Conservation (phyloP, 53 echinoderm and acorn worm genomes). For the Mesocentrotus franciscanus region DNA sequence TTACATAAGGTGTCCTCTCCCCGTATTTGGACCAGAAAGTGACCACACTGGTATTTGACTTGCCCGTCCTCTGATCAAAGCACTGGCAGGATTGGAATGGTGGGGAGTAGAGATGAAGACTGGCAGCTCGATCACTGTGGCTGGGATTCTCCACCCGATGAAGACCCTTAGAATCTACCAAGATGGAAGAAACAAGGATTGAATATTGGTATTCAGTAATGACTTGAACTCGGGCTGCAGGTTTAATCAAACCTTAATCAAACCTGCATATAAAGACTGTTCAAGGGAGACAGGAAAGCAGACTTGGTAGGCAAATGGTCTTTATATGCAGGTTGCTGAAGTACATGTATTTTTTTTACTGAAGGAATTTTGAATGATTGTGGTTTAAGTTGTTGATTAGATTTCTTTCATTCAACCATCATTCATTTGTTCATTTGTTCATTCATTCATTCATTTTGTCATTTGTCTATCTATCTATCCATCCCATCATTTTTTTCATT, state of each 20-base stretch:
- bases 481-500: too few relatives aligned
- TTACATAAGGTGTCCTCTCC: constrained; percentile 91
- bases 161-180: constrained; percentile 83
- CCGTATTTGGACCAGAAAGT: constrained; percentile 97
- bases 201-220: neutral
- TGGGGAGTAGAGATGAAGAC: constrained; percentile 96
- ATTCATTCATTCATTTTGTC: neutral
- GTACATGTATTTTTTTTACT: too few relatives aligned
- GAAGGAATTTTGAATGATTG: too few relatives aligned
- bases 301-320: too few relatives aligned
- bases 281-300: too few relatives aligned
- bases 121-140: constrained; percentile 87
- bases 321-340: too few relatives aligned
- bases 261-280: too few relatives aligned
- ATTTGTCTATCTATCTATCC: too few relatives aligned
- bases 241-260: too few relatives aligned
- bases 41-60: constrained; percentile 66
- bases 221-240: neutral
- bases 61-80: constrained; percentile 95
- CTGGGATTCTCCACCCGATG: constrained; percentile 93
- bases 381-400: too few relatives aligned
- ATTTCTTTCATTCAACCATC: too few relatives aligned
- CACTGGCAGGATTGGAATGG: constrained; percentile 88
- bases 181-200: neutral
- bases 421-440: neutral